Base-by-base conservation (phyloP, 2,888 invertebrate genomes). In the Yponomeuta cagnagella region DNA sequence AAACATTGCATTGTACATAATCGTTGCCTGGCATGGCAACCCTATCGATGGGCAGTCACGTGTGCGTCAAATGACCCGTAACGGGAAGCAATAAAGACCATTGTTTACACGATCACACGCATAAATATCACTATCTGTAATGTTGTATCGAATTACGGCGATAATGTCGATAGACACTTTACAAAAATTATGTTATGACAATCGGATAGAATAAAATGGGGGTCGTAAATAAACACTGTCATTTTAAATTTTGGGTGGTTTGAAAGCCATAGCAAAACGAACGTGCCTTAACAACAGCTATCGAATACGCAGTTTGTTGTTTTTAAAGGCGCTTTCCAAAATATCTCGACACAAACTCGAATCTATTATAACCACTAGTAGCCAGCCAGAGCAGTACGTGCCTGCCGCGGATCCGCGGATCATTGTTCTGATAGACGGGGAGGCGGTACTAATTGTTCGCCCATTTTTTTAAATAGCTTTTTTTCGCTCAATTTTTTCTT, bases 81-180 rank as follows among this genome's bases (percentile, higher is more conserved):
- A 88, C 87, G 82, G 88, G 87, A 89, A 88, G 88, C 85, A 85
- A 89, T 89, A 89, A 73, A 88, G 87, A 79, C 83, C 84, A 85
- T 86, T 86, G 86, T 86, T 86, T 86, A 86, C 85, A 85, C 80
- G 79, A 80, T 83, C 87, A 82, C 80, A 64, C 81, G 80, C 83
- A 82, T 82, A 85, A 79, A 86, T 86, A 87, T 88, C 87, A 87
- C 86, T 87, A 86, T 87, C 85, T 85, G 84, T 83, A 81, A 81
- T 80, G 52, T 58, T 58, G 52, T 58, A 78, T 82, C 76, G 76
- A 77, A 78, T 79, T 77, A 58, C 77, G 75, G 75, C 75, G 67
- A 58, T 84, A 82, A 80, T 77, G 78, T 80, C 79, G 69, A 71
- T 70, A 23, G 23, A 23, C 23, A 58, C 15, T 58, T 58, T 9